A percentile compares a stretch with the other conserved stretches of the same genome.
These are phyloP conservation scores for Anthoscopus minutus DNA, from an alignment of 2,113 vertebrate genomes.

Conservation along the genomic window DNA sequence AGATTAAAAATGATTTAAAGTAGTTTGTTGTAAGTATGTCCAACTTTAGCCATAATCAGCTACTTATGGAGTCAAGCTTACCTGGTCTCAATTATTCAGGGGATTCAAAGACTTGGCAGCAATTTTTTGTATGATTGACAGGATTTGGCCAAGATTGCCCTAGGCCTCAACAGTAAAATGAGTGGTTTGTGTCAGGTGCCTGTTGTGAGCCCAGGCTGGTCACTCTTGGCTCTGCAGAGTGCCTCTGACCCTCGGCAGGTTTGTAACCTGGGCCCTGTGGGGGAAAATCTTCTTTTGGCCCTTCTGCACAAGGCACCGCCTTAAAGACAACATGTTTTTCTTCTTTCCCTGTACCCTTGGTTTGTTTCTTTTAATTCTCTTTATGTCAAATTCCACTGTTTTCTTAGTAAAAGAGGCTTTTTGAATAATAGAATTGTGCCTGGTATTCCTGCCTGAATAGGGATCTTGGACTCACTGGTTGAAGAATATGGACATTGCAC, in stretches of 20 bases:
- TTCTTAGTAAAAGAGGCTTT: background rate
- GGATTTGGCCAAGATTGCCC: background rate
- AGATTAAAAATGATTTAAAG: background rate
- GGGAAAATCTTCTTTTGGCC: background rate
- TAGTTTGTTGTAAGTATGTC: background rate
- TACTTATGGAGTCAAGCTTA: background rate
- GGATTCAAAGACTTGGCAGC: background rate
- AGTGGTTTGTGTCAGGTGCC: background rate
- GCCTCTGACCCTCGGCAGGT: background rate
- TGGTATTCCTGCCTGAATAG: background rate
- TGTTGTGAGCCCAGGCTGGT: background rate
- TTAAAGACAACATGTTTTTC: accelerated
- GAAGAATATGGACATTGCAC: background rate
- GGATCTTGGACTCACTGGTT: background rate
- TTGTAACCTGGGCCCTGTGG: background rate
- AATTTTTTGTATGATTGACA: background rate
- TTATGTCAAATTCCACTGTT: background rate
- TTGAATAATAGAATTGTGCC: background rate
- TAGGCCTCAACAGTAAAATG: accelerated
- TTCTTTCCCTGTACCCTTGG: background rate
- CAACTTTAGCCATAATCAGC: background rate
- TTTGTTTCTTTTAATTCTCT: background rate
- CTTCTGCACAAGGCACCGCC: background rate
- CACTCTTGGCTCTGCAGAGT: background rate
- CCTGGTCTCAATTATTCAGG: background rate